Conservation (phyloP, 2,797 vertebrate genomes). For the Luscinia megarhynchos region DNA sequence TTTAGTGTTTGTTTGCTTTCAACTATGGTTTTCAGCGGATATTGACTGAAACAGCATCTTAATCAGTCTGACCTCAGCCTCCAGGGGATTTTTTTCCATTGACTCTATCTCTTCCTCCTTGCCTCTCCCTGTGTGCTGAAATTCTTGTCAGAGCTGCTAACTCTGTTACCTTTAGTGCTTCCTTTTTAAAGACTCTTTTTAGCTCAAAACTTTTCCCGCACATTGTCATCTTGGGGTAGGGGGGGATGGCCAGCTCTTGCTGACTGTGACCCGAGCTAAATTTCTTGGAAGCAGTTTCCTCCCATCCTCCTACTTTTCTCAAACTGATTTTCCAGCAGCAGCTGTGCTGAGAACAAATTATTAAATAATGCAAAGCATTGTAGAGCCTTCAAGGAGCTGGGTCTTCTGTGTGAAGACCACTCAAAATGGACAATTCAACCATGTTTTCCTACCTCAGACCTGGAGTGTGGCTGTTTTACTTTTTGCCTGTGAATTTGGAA, state of each 20-base stretch:
- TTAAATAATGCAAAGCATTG: background rate
- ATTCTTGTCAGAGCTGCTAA: conserved; percentile 39
- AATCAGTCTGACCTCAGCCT: conserved; percentile 57
- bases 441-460: background rate
- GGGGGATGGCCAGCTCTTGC: background rate
- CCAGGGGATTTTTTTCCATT: conserved; percentile 25
- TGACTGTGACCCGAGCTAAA: background rate
- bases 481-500: background rate
- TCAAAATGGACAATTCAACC: background rate
- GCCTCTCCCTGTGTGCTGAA: conserved; percentile 1
- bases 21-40: conserved; percentile 30
- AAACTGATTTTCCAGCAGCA: background rate
- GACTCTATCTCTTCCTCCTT: background rate
- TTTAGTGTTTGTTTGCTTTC: conserved; percentile 59
- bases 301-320: background rate
- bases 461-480: background rate
- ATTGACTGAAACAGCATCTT: conserved; percentile 33
- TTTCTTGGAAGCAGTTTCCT: background rate
- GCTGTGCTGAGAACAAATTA: background rate
- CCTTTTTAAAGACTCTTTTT: background rate
- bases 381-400: background rate
- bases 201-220: background rate
- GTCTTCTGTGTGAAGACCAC: background rate
- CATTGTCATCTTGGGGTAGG: fast-evolving
- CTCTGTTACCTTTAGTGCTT: background rate